Evolutionary conservation across 2,113 vertebrate species (phyloP).

Genomic region (Opisthocomus hoazin): DNA sequence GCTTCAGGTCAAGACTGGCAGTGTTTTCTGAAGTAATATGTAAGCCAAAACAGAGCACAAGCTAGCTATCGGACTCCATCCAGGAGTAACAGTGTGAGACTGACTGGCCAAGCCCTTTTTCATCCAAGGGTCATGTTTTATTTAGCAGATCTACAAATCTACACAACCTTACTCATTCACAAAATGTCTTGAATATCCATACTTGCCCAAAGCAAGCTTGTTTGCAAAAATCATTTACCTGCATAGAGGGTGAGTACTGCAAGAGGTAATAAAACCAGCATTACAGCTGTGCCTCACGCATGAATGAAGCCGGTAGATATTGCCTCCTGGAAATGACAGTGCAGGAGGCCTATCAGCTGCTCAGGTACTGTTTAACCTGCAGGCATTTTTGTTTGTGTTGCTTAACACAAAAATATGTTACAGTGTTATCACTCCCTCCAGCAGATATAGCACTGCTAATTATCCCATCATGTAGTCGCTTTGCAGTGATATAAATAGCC

Average conservation of each 20-base stretch:
- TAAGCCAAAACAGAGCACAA: background rate
- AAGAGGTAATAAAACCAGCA: background rate
- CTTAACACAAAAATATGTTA: background rate
- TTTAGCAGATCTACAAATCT: background rate
- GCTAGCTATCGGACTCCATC: background rate
- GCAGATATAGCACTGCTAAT: conserved; percentile 6
- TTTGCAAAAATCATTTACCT: background rate
- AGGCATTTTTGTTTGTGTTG: background rate
- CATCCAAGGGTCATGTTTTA: background rate
- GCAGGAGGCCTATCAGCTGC: background rate
- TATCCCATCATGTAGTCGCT: conserved; percentile 32
- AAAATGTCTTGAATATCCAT: background rate
- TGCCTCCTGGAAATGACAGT: background rate
- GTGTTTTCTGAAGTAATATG: background rate
- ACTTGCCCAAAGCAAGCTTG: background rate
- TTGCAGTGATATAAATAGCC: conserved; percentile 26
- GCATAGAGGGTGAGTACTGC: background rate
- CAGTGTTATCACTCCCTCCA: background rate
- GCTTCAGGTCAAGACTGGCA: background rate
- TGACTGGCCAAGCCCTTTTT: background rate
- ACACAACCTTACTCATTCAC: background rate
- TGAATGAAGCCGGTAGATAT: background rate
- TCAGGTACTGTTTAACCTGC: conserved; percentile 19
- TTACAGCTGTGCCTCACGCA: background rate
- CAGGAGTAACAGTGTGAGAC: background rate